Conservation (phyloP, 2,113 vertebrate species). For the Ploceus nigricollis region DNA sequence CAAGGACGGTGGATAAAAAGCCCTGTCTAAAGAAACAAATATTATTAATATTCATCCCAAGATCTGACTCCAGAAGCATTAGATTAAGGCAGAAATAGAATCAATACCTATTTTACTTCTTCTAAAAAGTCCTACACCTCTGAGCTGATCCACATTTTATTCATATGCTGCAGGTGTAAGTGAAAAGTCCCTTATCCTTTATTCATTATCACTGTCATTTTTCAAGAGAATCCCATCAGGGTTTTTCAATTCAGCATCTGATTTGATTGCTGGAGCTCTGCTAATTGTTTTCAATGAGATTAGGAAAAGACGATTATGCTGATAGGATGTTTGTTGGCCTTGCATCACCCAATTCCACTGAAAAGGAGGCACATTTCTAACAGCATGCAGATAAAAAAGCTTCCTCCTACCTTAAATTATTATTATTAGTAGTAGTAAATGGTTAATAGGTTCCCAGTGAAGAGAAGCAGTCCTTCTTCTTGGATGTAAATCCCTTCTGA, state of each 20-base stretch:
- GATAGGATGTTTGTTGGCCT: background rate
- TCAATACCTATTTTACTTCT: background rate
- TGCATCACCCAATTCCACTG: background rate
- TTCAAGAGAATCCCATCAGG: slow-evolving; percentile 2
- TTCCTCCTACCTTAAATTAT: background rate
- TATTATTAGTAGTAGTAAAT: background rate
- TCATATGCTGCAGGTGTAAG: background rate
- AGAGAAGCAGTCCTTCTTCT: background rate
- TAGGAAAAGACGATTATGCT: background rate
- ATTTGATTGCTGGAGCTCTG: slow-evolving; percentile 2
- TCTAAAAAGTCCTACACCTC: background rate
- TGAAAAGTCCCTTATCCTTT: background rate
- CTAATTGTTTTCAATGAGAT: slow-evolving; percentile 43
- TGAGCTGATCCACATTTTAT: slow-evolving; percentile 2
- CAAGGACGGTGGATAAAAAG: background rate
- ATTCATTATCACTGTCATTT: background rate
- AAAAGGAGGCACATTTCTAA: background rate
- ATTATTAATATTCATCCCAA: background rate
- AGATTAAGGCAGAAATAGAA: slow-evolving; percentile 5
- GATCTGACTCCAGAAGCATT: background rate
- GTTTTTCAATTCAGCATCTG: background rate
- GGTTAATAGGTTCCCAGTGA: background rate
- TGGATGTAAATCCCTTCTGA: background rate
- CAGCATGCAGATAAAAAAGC: background rate
- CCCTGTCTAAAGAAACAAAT: background rate